Evolutionary conservation across 1,140 invertebrate species (phyloP).

Genomic region (Drosophila truncata): DNA sequence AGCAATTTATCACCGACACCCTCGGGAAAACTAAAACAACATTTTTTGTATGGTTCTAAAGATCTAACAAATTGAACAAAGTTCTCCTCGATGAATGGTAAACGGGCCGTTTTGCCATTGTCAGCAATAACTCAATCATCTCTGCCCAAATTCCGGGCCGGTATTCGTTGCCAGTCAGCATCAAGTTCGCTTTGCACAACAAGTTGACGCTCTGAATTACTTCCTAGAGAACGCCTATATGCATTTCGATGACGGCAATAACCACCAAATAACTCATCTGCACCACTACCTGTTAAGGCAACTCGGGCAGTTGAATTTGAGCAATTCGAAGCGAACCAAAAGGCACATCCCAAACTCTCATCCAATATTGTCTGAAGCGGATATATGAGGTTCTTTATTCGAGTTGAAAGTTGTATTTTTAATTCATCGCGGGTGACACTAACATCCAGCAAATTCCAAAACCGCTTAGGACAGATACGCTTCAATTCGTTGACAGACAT

Average conservation of each 20-base stretch:
- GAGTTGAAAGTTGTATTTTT: conserved; percentile 86
- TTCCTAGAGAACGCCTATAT: conserved; percentile 85
- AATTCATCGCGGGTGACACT: conserved; percentile 92
- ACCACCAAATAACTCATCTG: conserved; percentile 98
- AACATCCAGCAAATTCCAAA: conserved; percentile 88
- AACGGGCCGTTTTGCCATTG: conserved; percentile 91
- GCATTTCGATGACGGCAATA: conserved; percentile 94
- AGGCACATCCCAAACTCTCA: conserved; percentile 96
- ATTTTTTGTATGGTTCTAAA: conserved; percentile 92
- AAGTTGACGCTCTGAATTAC: conserved; percentile 85
- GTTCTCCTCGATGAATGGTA: conserved; percentile 98
- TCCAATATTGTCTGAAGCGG: conserved; percentile 96
- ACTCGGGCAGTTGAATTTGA: conserved; percentile 86
- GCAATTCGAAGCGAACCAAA: conserved; percentile 97
- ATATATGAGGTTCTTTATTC: conserved; percentile 92
- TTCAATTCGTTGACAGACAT: conserved; percentile 91
- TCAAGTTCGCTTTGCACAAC: conserved; percentile 90
- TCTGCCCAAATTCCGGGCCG: conserved; percentile 96
- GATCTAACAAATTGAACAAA: conserved; percentile 91
- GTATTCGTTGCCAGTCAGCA: conserved; percentile 93
- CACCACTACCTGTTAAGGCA: conserved; percentile 91
- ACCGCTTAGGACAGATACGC: conserved; percentile 88
- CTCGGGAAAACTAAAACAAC: conserved; percentile 88
- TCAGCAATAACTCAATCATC: conserved; percentile 95
- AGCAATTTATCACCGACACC: conserved; percentile 98